Evolutionary conservation across 2,888 invertebrate genomes (phyloP).

Genomic region (Leptopterna dolabrata): DNA sequence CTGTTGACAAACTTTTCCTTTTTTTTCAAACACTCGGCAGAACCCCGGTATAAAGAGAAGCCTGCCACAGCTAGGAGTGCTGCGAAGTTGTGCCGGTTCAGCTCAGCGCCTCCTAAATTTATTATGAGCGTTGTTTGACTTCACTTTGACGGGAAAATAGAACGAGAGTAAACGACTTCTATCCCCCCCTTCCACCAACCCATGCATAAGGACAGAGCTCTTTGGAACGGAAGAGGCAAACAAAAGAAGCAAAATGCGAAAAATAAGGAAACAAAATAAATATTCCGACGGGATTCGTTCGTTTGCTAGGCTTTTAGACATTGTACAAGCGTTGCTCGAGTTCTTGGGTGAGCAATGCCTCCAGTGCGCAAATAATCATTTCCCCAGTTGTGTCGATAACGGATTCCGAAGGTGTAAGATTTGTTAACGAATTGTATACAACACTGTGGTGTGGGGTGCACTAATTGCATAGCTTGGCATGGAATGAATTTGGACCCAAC

Average conservation of each 20-base stretch:
- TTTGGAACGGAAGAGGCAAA: not conserved
- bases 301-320: not conserved
- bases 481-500: no score
- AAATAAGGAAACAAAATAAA: constrained; percentile 6
- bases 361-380: not conserved
- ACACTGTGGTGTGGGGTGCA: no score
- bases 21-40: not conserved
- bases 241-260: not conserved
- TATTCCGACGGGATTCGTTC: not conserved
- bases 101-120: not conserved
- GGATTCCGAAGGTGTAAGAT: no score
- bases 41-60: not conserved
- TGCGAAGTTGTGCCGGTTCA: not conserved
- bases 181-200: not conserved
- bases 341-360: not conserved
- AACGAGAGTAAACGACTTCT: not conserved
- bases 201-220: not conserved
- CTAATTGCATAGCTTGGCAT: no score
- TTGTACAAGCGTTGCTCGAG: not conserved
- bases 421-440: no score
- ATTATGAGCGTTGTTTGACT: constrained; percentile 27
- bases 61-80: not conserved
- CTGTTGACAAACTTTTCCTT: not conserved
- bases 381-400: no score
- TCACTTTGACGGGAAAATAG: not conserved